A percentile compares a stretch with the other conserved stretches of the same genome.
phyloP scores from a whole-genome alignment of 2,888 invertebrate species.

The Colostygia pectinataria region DNA sequence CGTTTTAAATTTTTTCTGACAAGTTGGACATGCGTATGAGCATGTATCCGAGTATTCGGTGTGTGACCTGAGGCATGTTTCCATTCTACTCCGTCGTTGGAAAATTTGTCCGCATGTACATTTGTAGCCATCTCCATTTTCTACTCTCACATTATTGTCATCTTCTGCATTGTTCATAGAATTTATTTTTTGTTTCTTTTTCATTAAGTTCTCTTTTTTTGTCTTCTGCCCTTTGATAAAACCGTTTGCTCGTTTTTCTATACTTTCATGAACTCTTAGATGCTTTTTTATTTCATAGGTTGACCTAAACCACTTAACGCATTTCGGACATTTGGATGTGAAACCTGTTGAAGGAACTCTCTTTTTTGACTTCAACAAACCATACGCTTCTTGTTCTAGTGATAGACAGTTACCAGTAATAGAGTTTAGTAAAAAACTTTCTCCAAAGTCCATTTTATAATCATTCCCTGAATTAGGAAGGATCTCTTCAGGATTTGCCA shows the following conservation, averaged over 20 bases:
- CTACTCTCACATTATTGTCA: slow-evolving; percentile 27
- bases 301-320: slow-evolving; percentile 53
- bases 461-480: slow-evolving; percentile 52
- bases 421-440: slow-evolving; percentile 69
- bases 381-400: slow-evolving; percentile 70
- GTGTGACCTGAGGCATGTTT: slow-evolving; percentile 69
- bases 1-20: slow-evolving; percentile 60
- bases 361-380: slow-evolving; percentile 56
- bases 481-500: slow-evolving; percentile 66
- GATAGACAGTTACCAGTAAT: slow-evolving; percentile 70
- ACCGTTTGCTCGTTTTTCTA: slow-evolving; percentile 60
- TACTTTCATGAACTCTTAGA: slow-evolving; percentile 57
- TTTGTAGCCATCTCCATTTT: slow-evolving; percentile 60
- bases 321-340: slow-evolving; percentile 52
- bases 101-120: slow-evolving; percentile 70
- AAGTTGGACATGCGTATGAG: slow-evolving; percentile 58
- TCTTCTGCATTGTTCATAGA: slow-evolving; percentile 20
- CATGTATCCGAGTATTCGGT: slow-evolving; percentile 48
- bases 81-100: slow-evolving; percentile 64
- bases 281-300: slow-evolving; percentile 49
- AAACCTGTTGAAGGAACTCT: slow-evolving; percentile 34
- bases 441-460: slow-evolving; percentile 45
- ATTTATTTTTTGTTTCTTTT: slow-evolving; percentile 24
- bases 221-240: slow-evolving; percentile 52
- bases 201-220: slow-evolving; percentile 12